Evolutionary conservation across 1,140 invertebrate species (phyloP).

Genomic region (Drosophila gunungcola): DNA sequence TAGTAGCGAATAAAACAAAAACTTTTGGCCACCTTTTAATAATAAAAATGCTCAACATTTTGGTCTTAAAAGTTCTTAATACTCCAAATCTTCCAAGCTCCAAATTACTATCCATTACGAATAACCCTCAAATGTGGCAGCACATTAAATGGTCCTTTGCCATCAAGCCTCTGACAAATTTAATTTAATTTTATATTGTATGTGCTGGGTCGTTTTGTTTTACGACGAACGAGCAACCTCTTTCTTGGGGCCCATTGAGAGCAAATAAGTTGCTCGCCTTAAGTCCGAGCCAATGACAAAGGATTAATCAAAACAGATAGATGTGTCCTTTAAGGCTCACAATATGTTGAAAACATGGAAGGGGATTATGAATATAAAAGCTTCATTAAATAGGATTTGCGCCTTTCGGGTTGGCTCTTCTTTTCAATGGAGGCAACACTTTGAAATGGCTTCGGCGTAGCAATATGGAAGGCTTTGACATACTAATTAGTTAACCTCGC

Average conservation of each 20-base stretch:
- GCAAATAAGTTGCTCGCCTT: conserved; percentile 61
- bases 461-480: conserved; percentile 76
- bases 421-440: conserved; percentile 14
- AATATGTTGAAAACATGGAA: conserved; percentile 52
- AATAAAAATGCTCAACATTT: too few relatives aligned
- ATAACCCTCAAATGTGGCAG: conserved; percentile 5
- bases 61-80: too few relatives aligned
- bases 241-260: conserved; percentile 41
- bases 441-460: conserved; percentile 37
- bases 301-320: conserved; percentile 69
- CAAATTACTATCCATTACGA: neutral
- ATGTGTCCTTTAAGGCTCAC: conserved; percentile 33
- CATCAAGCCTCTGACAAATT: conserved; percentile 31
- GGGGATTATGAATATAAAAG: conserved; percentile 63
- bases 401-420: conserved; percentile 47
- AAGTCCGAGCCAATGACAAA: conserved; percentile 60
- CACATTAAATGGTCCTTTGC: neutral
- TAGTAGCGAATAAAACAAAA: too few relatives aligned
- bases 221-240: conserved; percentile 23
- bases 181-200: conserved; percentile 57
- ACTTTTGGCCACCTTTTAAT: neutral
- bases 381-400: conserved; percentile 74
- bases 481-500: conserved; percentile 75
- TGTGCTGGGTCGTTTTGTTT: conserved; percentile 43
- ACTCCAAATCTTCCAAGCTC: neutral